Conservation (phyloP, 1,140 invertebrate genomes). For the Dreissena rostriformis region DNA sequence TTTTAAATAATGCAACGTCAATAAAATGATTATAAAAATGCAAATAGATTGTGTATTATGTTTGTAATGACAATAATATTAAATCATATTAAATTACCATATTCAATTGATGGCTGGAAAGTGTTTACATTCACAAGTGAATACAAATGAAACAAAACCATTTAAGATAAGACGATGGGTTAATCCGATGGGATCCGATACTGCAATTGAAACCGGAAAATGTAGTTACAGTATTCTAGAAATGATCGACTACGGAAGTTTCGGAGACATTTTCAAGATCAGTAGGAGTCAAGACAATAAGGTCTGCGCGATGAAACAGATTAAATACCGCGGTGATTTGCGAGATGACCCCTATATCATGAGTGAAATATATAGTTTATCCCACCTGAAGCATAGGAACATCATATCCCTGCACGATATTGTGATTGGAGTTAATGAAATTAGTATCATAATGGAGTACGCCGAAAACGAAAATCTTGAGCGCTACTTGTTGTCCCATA, state of each 20-base stretch:
- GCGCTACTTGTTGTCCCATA: slow-evolving; percentile 31
- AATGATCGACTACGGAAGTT: slow-evolving; percentile 64
- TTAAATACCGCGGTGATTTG: slow-evolving; percentile 54
- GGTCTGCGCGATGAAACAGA: slow-evolving; percentile 60
- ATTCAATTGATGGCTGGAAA: no score
- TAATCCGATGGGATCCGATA: no score
- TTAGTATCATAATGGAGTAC: slow-evolving; percentile 69
- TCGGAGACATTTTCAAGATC: slow-evolving; percentile 66
- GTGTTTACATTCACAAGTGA: no score
- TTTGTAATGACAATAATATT: no score
- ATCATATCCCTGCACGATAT: slow-evolving; percentile 62
- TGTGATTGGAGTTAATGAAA: slow-evolving; percentile 23
- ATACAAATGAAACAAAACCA: no score
- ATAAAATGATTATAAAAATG: no score
- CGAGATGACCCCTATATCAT: slow-evolving; percentile 60
- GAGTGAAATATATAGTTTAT: slow-evolving; percentile 63
- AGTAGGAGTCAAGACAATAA: neutral
- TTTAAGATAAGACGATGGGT: no score
- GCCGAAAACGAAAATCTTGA: slow-evolving; percentile 65
- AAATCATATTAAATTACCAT: no score
- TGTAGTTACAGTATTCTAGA: slow-evolving; percentile 57
- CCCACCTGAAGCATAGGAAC: slow-evolving; percentile 55
- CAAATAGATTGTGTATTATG: no score
- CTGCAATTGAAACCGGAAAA: no score
- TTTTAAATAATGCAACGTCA: no score